Base-by-base conservation (phyloP, 2,888 invertebrate genomes). In the Epirrhoe alternata region DNA sequence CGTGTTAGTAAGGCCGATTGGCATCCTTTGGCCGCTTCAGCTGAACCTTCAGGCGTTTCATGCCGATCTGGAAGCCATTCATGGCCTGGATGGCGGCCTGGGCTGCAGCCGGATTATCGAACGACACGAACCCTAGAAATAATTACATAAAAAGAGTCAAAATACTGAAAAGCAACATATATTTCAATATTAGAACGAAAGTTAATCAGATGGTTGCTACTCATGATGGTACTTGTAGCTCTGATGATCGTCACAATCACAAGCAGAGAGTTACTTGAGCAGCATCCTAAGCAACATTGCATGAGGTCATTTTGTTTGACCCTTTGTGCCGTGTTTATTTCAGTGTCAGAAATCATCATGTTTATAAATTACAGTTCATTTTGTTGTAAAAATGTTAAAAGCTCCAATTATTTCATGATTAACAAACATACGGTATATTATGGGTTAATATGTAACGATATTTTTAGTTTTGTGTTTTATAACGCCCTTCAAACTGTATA, bases 31-130 rank as follows among this genome's bases (percentile, higher is more conserved):
- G 99, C 95, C 99, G 96, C 94, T 99, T 99, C 94, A 99, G 96
- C 94, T 99, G 99, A 85, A 99, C 99, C 95, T 99, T 99, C 89
- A 99, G 97, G 88, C 99, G 96, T 95, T 99, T 99, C 99, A 99
- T 99, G 86, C 99, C 99, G 92, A 99, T 99, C 94, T 99, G 99
- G 94, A 99, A 99, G 88, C 99, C 99, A 94, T 99, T 99, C 99
- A 99, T 99, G 83, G 99, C 97, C 93, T 99, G 98, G 90, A 99
- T 99, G 81, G 99, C 99, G 78, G 98, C 97, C 93, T 99, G 99
- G 88, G 99, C 99, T 89, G 98, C 98, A 82, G 97, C 95, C 80
- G 98, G 98, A 95, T 99, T 99, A 95, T 99, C 99, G 94, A 99
- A 99, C 85, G 99, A 99, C 85, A 99, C 99, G 94, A 99, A 99